Evolutionary conservation across 1,140 invertebrate genomes (phyloP), one percentile per base, ranked within the genome.

Genomic region (Bombus affinis): DNA sequence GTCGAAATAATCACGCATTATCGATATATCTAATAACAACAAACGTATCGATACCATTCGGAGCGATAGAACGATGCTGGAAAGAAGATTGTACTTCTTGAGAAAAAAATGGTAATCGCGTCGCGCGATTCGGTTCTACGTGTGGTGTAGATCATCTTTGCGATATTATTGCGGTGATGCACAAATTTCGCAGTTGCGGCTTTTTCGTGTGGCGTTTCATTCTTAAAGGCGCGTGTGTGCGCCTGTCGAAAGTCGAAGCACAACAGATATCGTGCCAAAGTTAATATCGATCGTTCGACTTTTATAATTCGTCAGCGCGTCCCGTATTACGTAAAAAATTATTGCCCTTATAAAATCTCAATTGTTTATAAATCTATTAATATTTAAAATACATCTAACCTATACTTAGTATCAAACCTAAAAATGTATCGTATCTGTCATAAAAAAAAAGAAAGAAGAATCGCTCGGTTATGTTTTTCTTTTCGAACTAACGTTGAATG

Each of bases 261-360:
- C 53, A 25, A 73, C 53, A 42, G 68, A 81, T 37, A 73, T 72
- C 37, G 79, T 72, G 79, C 47, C 79, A 32, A 81, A 81, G 53
- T 81, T 72, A 81, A 70, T 80, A 80, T 80, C 65, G 78, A 80
- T 53, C 78, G 42, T 47, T 73, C 22, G 35, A 72, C 15, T 81
- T 81, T 59, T 71, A 42, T 32, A 57, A 81, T 80, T 42, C 28
- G 32, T n/a, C 32, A 6, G 35, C 25, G 12, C n/a, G n/a, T 39
- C 35, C 65, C 28, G 44, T 42, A 25, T 39, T 18, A 28, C 35
- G 35, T 44, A 39, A 72, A 59, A 53, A 59, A 35, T 6, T 35
- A 57, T 77, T 32, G 4, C 18, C 28, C 18, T 53, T 18, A 3
- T 35, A 32, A 28, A 57, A 3, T 22, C n/a, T 28, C 13, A 0